Evolutionary conservation across 2,113 vertebrate genomes (phyloP).

Genomic region (Psilopsiagon aymara): DNA sequence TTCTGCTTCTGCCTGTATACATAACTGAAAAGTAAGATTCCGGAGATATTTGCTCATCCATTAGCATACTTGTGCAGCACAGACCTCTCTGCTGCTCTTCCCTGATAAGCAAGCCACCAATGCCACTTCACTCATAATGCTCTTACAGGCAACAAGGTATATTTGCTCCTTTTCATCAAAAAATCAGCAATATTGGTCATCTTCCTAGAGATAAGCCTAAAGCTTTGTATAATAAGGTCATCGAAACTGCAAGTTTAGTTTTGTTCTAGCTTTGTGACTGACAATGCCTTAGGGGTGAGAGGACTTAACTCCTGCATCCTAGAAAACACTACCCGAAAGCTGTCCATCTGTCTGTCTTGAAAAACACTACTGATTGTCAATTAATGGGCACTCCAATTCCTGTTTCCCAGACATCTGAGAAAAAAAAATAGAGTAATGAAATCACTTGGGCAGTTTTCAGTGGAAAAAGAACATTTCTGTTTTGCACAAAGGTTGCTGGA

Average conservation of each 20-base stretch:
- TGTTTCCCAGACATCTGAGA: background rate
- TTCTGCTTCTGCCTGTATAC: background rate
- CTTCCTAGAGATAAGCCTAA: background rate
- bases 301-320: background rate
- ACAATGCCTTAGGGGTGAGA: background rate
- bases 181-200: background rate
- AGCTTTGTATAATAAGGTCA: background rate
- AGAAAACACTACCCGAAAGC: background rate
- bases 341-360: background rate
- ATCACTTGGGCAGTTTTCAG: background rate
- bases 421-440: background rate
- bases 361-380: background rate
- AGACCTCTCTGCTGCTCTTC: background rate
- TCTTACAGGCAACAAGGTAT: background rate
- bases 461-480: background rate
- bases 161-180: background rate
- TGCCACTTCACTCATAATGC: background rate
- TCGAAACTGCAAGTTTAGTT: background rate
- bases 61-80: background rate
- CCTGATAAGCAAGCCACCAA: background rate
- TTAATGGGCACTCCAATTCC: background rate
- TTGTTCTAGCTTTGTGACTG: background rate
- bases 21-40: background rate
- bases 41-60: background rate
- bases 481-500: background rate